phyloP scores from a whole-genome alignment of 2,888 invertebrate species.

The Stenchaetothrips biformis region DNA sequence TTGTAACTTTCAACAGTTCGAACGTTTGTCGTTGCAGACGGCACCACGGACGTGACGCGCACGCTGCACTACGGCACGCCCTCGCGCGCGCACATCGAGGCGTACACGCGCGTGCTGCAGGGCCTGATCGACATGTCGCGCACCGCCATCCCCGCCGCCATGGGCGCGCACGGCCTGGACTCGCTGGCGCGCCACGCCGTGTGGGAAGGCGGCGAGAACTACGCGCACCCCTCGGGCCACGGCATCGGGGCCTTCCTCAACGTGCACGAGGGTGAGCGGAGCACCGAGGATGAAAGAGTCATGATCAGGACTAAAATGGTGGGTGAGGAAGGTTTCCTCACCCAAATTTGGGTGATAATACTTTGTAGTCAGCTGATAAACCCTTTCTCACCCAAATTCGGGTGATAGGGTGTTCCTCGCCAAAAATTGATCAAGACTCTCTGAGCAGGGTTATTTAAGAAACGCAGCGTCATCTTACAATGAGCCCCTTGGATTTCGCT shows the following conservation, averaged over 20 bases:
- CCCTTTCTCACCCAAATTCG: no score
- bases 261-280: constrained; percentile 71
- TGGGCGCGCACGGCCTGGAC: constrained; percentile 71
- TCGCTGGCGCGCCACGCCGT: constrained; percentile 68
- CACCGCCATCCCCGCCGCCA: constrained; percentile 65
- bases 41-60: constrained; percentile 86
- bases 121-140: constrained; percentile 66
- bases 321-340: no score
- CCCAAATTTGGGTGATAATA: no score
- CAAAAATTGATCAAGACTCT: no score
- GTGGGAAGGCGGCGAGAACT: constrained; percentile 84
- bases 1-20: constrained; percentile 27
- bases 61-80: constrained; percentile 84
- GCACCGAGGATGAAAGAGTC: no score
- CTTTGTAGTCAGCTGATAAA: no score
- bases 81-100: constrained; percentile 63
- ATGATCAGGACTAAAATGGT: no score
- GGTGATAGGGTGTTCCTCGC: no score
- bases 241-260: constrained; percentile 81
- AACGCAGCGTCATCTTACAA: no score
- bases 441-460: no score
- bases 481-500: no score
- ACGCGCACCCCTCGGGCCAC: constrained; percentile 85
- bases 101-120: constrained; percentile 77
- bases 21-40: constrained; percentile 55